Base-by-base conservation (phyloP, 2,888 invertebrate species). In the Lasioglossum malachurum region DNA sequence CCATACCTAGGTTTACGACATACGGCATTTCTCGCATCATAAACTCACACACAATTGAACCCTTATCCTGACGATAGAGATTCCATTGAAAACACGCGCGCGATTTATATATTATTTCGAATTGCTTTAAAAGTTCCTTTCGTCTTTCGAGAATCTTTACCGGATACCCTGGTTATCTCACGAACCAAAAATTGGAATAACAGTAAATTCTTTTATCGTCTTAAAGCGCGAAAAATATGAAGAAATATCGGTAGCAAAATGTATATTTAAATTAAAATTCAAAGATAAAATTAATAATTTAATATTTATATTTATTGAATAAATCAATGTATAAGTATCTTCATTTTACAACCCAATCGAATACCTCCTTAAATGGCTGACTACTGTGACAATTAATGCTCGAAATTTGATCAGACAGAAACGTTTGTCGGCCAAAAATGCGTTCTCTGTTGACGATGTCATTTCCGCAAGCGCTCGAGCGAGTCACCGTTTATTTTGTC, bases 401-500 rank as follows among this genome's bases (percentile, higher is more conserved):
- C 31, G 16, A 64, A 64, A 31, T 64, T 31, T 2, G 5, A 16
- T 64, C 31, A 16, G 4, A 7, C 31, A 31, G 31, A 64, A 64
- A 16, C 64, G 16, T 64, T 64, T 16, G 7, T 64, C 64, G n/a
- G 12, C 2, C 3, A 57, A 57, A 57, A 64, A 31, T 7, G 7
- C 4, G 35, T 74, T 74, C 16, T 49, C 35, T 44, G 64, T 82
- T 53, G 76, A 19, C n/a, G 64, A 1, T 23, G 35, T 4, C 16
- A 12, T 73, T 74, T 77, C 38, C n/a, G 57, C 46, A 1, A 31
- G 46, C 10, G 8, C 60, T 27, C 64, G 69, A 85, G 44, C 74
- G 27, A 71, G 73, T 46, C 69, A 16, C 5, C 16, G 46, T 74
- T 86, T 85, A 86, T 85, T 80, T 85, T 31, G 60, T 23, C 49